Conservation (phyloP, 2,888 invertebrate species). For the Odontomyia ornata region DNA sequence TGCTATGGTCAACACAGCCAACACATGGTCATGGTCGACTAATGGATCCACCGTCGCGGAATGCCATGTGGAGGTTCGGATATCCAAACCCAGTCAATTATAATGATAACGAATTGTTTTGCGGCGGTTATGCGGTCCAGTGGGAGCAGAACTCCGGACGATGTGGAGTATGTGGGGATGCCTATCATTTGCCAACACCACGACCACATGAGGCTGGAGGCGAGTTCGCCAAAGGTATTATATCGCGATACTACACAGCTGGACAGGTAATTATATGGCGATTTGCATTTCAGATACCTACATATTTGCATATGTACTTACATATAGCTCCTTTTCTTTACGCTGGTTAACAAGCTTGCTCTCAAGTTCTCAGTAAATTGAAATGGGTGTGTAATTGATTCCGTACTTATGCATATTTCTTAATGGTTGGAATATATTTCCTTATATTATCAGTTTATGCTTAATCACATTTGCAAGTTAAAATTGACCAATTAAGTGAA, state of each 20-base stretch:
- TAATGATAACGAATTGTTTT: conserved; percentile 93
- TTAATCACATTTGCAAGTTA: background rate
- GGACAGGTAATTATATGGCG: conserved; percentile 72
- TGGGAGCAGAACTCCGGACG: conserved; percentile 86
- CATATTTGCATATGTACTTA: no score
- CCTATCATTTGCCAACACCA: conserved; percentile 74
- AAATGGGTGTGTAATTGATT: background rate
- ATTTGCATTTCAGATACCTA: conserved; percentile 31
- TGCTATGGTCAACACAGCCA: conserved; percentile 34
- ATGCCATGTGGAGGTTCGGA: conserved; percentile 95
- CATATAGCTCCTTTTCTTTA: background rate
- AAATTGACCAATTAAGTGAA: background rate
- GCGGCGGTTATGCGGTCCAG: conserved; percentile 90
- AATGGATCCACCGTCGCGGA: conserved; percentile 92
- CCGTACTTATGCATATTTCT: background rate
- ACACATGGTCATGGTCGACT: conserved; percentile 83
- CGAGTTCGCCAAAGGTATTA: conserved; percentile 84
- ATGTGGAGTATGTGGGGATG: conserved; percentile 92
- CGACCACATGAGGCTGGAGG: conserved; percentile 92
- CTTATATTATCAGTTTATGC: background rate
- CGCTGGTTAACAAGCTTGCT: no score
- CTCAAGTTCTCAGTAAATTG: background rate
- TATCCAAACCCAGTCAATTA: conserved; percentile 95
- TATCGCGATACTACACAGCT: conserved; percentile 80
- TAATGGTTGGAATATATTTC: background rate